Percentiles rank a stretch among this genome's conserved stretches.
These are phyloP conservation scores for Manis crassicaudata DNA, from an alignment of 2,797 vertebrate species.

Conservation along the genomic window DNA sequence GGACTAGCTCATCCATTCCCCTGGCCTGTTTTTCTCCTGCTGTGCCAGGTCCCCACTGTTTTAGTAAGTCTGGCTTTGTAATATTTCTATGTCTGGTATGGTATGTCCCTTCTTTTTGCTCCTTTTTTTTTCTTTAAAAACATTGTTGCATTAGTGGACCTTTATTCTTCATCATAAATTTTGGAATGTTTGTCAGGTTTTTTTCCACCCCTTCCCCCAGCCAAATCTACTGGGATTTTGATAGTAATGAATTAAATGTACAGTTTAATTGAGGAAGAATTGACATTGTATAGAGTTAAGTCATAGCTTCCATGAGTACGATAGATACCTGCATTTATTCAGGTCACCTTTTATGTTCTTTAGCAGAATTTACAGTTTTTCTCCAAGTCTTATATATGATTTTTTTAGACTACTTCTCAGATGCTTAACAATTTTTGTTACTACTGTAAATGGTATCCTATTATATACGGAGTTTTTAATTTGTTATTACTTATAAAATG, in stretches of 20 bases:
- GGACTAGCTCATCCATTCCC: background rate
- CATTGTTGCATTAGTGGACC: background rate
- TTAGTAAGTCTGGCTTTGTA: background rate
- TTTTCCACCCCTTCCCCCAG: background rate
- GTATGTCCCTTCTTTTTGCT: background rate
- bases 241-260: background rate
- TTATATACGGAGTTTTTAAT: background rate
- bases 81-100: background rate
- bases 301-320: background rate
- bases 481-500: slow-evolving; percentile 10
- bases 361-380: slow-evolving; percentile 13
- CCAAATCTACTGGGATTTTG: background rate
- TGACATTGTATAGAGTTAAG: background rate
- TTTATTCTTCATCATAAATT: background rate
- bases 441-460: slow-evolving; percentile 2
- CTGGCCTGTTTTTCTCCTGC: background rate
- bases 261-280: background rate
- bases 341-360: background rate
- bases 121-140: background rate
- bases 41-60: background rate
- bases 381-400: background rate
- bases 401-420: slow-evolving; percentile 30
- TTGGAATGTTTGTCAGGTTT: background rate
- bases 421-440: background rate
- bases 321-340: background rate